These are phyloP conservation scores for Allygus modestus DNA, from an alignment of 2,888 invertebrate species.

Conservation along the genomic window DNA sequence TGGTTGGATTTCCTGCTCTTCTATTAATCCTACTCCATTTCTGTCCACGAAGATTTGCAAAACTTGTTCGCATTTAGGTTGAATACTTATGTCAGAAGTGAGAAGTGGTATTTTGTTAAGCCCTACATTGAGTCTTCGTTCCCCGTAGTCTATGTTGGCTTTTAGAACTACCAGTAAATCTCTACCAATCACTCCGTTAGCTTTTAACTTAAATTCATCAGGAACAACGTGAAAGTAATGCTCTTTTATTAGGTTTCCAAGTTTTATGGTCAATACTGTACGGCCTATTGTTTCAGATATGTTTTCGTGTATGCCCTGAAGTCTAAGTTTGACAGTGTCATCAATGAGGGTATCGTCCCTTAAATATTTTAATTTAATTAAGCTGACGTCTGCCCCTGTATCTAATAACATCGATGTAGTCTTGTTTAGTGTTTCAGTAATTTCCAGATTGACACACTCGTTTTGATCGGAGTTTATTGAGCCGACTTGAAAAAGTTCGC, in stretches of 20 bases:
- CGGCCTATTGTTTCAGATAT: background rate
- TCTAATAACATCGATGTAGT: background rate
- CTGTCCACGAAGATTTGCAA: background rate
- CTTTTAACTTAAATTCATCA: background rate
- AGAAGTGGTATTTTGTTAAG: background rate
- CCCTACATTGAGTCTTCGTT: background rate
- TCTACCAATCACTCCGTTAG: slow-evolving; percentile 24
- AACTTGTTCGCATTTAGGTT: slow-evolving; percentile 1
- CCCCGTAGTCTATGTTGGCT: slow-evolving; percentile 11
- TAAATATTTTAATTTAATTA: slow-evolving; percentile 26
- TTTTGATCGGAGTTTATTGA: background rate
- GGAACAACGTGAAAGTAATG: background rate
- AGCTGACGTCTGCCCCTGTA: slow-evolving; percentile 2
- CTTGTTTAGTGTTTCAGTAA: background rate
- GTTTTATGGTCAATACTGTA: background rate
- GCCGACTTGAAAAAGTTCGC: slow-evolving; percentile 21
- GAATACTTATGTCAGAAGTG: background rate
- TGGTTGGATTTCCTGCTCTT: background rate
- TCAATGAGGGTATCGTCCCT: background rate
- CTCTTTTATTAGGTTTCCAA: background rate
- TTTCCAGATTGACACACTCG: background rate
- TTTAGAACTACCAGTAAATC: slow-evolving; percentile 10
- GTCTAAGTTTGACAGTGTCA: background rate
- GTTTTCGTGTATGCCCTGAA: background rate
- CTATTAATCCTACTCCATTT: background rate